These are phyloP conservation scores for Enteromius treurensis DNA, from an alignment of 2,797 vertebrate genomes.

Conservation along the genomic window DNA sequence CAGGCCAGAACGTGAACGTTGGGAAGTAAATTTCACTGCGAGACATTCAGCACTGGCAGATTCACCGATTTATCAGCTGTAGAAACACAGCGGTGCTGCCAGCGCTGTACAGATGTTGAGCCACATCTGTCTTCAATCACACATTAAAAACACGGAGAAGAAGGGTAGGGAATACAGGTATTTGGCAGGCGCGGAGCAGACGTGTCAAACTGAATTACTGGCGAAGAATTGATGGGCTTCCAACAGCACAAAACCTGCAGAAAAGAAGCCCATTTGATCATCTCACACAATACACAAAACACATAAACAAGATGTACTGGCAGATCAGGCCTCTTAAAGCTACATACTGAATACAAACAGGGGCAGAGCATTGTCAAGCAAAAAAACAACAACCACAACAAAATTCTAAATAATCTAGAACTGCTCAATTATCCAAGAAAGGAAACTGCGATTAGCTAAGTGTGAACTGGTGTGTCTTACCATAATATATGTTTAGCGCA, in stretches of 20 bases:
- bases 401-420: neutral
- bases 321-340: conserved; percentile 16
- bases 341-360: conserved; percentile 16
- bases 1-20: neutral
- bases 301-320: conserved; percentile 30
- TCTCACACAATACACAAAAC: conserved; percentile 10
- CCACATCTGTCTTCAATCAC: conserved; percentile 47
- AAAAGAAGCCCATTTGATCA: conserved; percentile 21
- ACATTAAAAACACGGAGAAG: conserved; percentile 42
- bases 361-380: neutral
- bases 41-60: conserved; percentile 38
- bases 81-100: conserved; percentile 42
- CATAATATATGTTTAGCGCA: too few species aligned
- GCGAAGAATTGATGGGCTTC: conserved; percentile 31
- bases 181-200: conserved; percentile 34
- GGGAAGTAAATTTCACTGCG: conserved; percentile 19
- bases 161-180: conserved; percentile 46
- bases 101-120: conserved; percentile 38
- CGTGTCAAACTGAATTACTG: conserved; percentile 25
- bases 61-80: conserved; percentile 45
- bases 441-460: neutral
- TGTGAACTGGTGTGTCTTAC: neutral
- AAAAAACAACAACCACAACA: neutral
- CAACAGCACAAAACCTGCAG: neutral
- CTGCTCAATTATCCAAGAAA: neutral